Conservation (phyloP, 2,888 invertebrate species). For the Drosophila kokeensis region DNA sequence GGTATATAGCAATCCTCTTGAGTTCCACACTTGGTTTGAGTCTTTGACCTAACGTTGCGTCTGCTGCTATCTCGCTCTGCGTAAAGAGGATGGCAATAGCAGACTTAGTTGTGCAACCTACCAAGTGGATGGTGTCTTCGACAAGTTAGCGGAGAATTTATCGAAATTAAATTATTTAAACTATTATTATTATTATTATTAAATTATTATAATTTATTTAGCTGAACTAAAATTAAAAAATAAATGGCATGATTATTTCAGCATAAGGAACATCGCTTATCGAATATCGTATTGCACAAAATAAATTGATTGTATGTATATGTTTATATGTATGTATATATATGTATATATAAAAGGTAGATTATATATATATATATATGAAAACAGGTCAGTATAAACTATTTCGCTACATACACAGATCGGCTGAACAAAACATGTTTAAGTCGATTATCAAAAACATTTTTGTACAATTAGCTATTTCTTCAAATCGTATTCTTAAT, state of each 20-base stretch:
- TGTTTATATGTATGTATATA: too few species aligned
- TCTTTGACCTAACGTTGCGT: neutral
- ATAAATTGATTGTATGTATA: neutral
- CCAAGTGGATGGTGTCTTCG: slow-evolving; percentile 27
- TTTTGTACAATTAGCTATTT: neutral
- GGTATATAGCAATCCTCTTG: neutral
- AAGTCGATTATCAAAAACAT: neutral
- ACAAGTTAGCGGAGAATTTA: slow-evolving; percentile 19
- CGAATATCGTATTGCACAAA: neutral
- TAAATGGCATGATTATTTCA: neutral
- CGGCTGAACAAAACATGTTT: neutral
- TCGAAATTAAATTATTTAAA: neutral
- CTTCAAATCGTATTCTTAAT: neutral
- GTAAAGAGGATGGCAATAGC: slow-evolving; percentile 21
- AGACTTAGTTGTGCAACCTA: neutral
- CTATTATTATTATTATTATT: neutral
- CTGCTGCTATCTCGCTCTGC: slow-evolving; percentile 19
- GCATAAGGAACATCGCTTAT: neutral
- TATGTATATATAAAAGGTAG: too few species aligned
- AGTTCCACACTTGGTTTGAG: slow-evolving; percentile 21
- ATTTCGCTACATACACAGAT: neutral
- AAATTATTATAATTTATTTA: neutral
- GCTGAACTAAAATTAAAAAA: neutral
- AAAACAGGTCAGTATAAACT: neutral
- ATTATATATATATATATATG: neutral